Evolutionary conservation across 2,888 invertebrate genomes (phyloP).

Genomic region (Lasioglossum figueresi): DNA sequence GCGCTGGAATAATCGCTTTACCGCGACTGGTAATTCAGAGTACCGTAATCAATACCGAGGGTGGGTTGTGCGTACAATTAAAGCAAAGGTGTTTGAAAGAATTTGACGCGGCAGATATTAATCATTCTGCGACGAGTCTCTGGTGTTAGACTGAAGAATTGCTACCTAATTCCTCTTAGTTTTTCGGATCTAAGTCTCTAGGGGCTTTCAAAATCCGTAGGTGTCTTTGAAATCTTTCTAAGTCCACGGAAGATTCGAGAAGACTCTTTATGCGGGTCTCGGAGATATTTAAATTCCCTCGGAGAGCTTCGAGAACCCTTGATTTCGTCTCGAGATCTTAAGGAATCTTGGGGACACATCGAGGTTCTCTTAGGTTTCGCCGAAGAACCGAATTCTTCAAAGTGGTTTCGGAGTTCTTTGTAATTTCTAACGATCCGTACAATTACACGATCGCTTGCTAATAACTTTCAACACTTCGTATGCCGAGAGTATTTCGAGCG

Average conservation of each 20-base stretch:
- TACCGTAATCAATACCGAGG: not conserved
- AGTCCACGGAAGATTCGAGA: not conserved
- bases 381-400: not conserved
- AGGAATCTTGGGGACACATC: not conserved
- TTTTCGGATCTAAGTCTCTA: not conserved
- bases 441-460: not conserved
- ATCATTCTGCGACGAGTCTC: not conserved
- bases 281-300: not conserved
- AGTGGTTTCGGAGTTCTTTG: not conserved
- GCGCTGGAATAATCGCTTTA: not conserved
- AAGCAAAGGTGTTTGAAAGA: not conserved
- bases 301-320: not conserved
- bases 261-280: not conserved
- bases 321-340: constrained; percentile 4
- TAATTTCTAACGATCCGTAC: not conserved
- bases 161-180: not conserved
- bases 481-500: not conserved
- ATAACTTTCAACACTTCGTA: not conserved
- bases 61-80: not conserved
- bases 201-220: not conserved
- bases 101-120: not conserved
- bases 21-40: not conserved
- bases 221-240: not conserved
- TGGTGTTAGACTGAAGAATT: not conserved
- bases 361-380: not conserved